These are phyloP conservation scores for Proctacanthus coquilletti DNA, from an alignment of 1,140 invertebrate genomes.

Conservation along the genomic window DNA sequence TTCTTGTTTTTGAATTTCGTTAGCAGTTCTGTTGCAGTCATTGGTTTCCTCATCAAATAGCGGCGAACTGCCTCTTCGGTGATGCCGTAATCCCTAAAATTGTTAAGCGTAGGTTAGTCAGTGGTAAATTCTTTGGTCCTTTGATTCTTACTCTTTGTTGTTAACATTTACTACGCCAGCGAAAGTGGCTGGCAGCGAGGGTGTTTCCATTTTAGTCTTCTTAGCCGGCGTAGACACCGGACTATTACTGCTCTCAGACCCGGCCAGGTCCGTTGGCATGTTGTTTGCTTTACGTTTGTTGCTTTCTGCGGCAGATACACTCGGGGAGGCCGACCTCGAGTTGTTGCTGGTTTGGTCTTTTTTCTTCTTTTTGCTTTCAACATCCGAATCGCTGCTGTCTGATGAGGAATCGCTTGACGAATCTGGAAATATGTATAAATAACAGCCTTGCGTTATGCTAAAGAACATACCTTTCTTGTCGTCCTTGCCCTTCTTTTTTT, in stretches of 20 bases:
- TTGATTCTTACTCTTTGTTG: constrained; percentile 22
- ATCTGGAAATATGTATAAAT: constrained; percentile 26
- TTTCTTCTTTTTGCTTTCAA: constrained; percentile 31
- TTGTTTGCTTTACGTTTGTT: constrained; percentile 32
- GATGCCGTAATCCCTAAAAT: constrained; percentile 67
- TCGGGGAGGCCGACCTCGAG: constrained; percentile 50
- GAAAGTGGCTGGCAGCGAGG: constrained; percentile 23
- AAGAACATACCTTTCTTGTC: constrained; percentile 35
- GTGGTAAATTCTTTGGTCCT: too few relatives aligned
- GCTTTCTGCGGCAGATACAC: constrained; percentile 18
- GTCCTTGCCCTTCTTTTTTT: constrained; percentile 44
- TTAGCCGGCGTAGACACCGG: constrained; percentile 35
- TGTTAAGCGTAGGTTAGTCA: too few relatives aligned
- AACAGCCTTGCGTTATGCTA: too few relatives aligned
- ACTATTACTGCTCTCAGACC: constrained; percentile 28
- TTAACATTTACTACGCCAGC: constrained; percentile 19
- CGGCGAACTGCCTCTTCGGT: constrained; percentile 86
- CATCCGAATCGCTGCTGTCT: constrained; percentile 55
- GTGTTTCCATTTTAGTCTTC: constrained; percentile 41
- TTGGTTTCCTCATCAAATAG: constrained; percentile 87
- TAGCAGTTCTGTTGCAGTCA: constrained; percentile 87
- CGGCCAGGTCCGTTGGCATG: constrained; percentile 34
- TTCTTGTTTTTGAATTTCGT: constrained; percentile 94
- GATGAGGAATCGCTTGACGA: constrained; percentile 58
- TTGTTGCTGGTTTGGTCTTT: constrained; percentile 22